Base-by-base conservation (phyloP, 2,797 vertebrate species). In the Lindbergichthys nudifrons region DNA sequence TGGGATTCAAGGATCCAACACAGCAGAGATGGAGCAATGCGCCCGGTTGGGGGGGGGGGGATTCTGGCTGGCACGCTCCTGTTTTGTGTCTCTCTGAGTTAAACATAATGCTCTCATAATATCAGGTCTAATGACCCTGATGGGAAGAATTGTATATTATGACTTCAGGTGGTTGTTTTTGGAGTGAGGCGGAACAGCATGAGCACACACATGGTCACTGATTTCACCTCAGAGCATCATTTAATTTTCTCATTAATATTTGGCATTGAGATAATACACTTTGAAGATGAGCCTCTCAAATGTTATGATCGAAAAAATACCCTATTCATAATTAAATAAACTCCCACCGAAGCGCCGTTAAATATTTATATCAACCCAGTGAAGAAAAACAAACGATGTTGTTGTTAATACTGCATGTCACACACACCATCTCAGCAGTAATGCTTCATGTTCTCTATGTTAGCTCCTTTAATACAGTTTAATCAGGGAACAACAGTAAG, bases 241-340 rank as follows among this genome's bases (percentile, higher is more conserved):
- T 77, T 75, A 19, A 82, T 72, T 86, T 69, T 42, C 63, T 72
- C 59, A 80, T 80, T 41, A 80, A 79, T 73, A 81, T 83, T 85
- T 60, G 52, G 51, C 43, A 45, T 51, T 70, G 23, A 59, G 77
- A 84, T 48, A 84, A 82, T 54, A 78, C 7, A 45, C 16, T 32
- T 46, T 61, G 77, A 58, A 80, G 75, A 75, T 26, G 30, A 62
- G 41, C 47, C 45, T 54, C 42, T 51, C 2, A 0, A 18, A 70
- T 76, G 76, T 79, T 70, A 73, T 71, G 64, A 87, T 75, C 3
- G 26, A 74, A 81, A 9, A 60, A 60, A 69, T 26, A 59, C 61
- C 39, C 42, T 43, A 78, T 85, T 76, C 65, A 79, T 91, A 79
- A 83, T 83, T 14, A 10, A 63, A 14, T 79, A 81, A 56, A 76